Percentiles rank a stretch among this genome's conserved stretches.
These are phyloP conservation scores for Troides helena DNA, from an alignment of 2,888 invertebrate genomes.

Conservation along the genomic window DNA sequence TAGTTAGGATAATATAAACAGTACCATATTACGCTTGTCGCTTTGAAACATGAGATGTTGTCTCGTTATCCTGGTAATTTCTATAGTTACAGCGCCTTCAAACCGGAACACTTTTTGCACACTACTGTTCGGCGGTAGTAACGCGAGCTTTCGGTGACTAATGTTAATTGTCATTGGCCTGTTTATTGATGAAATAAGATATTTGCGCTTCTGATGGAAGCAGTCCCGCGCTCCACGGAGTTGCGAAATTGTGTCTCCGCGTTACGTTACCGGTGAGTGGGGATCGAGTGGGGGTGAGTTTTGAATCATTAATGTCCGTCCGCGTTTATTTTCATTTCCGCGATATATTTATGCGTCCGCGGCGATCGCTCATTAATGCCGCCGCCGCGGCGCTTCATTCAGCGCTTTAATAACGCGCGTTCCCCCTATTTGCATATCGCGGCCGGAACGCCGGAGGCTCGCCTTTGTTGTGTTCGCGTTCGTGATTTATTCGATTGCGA, in stretches of 20 bases:
- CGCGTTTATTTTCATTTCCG: constrained; percentile 24
- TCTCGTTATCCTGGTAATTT: too few species aligned
- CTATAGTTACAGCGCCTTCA: too few species aligned
- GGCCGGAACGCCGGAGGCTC: constrained; percentile 5
- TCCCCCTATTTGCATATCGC: constrained; percentile 15
- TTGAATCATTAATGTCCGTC: constrained; percentile 48
- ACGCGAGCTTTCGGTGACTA: too few species aligned
- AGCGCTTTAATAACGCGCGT: constrained; percentile 26
- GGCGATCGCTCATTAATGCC: constrained; percentile 24
- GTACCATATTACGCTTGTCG: too few species aligned
- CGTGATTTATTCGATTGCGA: constrained; percentile 15
- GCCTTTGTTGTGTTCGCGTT: constrained; percentile 10
- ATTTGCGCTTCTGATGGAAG: neutral
- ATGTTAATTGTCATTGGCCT: too few species aligned
- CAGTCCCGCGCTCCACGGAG: constrained; percentile 10
- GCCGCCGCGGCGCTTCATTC: neutral
- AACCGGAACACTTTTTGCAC: too few species aligned
- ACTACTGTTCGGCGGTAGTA: too few species aligned
- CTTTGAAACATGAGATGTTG: too few species aligned
- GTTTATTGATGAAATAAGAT: too few species aligned
- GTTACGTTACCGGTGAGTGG: constrained; percentile 7
- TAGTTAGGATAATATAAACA: too few species aligned
- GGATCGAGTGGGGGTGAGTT: constrained; percentile 15
- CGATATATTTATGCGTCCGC: constrained; percentile 31
- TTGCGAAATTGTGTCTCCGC: constrained; percentile 18